phyloP scores from a whole-genome alignment of 1,140 invertebrate species.

The Camponotus vicinus region DNA sequence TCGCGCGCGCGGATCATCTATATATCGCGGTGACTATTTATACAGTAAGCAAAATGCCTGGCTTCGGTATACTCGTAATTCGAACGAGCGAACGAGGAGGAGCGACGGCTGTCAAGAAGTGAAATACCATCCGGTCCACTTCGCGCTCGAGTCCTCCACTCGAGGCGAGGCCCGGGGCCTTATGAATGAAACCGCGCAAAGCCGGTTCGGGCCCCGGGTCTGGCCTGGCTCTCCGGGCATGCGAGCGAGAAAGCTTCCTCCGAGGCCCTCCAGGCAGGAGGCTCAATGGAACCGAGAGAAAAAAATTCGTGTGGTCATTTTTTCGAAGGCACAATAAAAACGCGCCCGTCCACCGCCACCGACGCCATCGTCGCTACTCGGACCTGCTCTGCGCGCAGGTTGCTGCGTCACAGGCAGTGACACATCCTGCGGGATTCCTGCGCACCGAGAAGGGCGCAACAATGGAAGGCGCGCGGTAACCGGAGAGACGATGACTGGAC shows the following conservation, averaged over 20 bases:
- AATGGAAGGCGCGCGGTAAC: constrained; percentile 33
- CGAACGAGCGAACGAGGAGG: constrained; percentile 62
- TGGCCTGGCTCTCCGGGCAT: constrained; percentile 62
- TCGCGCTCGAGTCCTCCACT: constrained; percentile 76
- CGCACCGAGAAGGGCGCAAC: constrained; percentile 20
- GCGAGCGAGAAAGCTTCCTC: constrained; percentile 76
- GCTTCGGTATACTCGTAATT: constrained; percentile 69
- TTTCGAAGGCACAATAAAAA: constrained; percentile 72
- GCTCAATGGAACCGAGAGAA: constrained; percentile 81
- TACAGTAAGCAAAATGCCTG: constrained; percentile 74
- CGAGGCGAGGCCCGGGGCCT: constrained; percentile 32
- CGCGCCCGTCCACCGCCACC: constrained; percentile 40
- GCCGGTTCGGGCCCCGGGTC: constrained; percentile 38
- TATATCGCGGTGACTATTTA: constrained; percentile 72
- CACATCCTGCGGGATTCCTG: constrained; percentile 70
- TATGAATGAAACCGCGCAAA: constrained; percentile 74
- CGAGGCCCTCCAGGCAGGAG: constrained; percentile 66
- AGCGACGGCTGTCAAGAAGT: constrained; percentile 77
- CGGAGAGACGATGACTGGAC: constrained; percentile 68
- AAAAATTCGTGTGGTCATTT: constrained; percentile 83
- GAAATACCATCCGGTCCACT: constrained; percentile 83
- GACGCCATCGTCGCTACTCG: constrained; percentile 47
- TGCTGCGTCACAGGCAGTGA: constrained; percentile 75
- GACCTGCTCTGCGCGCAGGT: constrained; percentile 60
- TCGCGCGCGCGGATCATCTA: constrained; percentile 32